A percentile compares a stretch with the other conserved stretches of the same genome.
phyloP scores from a whole-genome alignment of 2,888 invertebrate genomes.

The Tinea pellionella region DNA sequence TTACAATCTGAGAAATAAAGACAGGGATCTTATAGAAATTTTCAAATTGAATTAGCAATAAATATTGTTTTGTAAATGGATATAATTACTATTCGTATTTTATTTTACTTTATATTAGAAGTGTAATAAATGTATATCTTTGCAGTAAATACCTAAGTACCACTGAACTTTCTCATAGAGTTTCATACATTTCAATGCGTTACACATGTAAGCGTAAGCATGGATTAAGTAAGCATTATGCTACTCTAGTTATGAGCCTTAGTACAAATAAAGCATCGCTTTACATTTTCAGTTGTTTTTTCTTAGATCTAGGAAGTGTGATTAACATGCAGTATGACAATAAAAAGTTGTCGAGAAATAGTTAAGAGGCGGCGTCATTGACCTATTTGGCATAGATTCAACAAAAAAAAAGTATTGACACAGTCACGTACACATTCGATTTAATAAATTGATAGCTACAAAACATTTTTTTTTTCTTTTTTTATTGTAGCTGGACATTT shows the following conservation, averaged over 20 bases:
- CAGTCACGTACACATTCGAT: background rate
- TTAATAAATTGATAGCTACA: background rate
- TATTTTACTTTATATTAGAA: too few species aligned
- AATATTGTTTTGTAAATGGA: background rate
- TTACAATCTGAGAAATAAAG: background rate
- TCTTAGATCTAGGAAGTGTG: background rate
- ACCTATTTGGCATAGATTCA: constrained; percentile 47
- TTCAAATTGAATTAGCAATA: background rate
- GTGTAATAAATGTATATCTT: too few species aligned
- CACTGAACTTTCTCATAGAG: too few species aligned
- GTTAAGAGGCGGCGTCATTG: constrained; percentile 25
- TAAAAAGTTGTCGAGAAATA: background rate
- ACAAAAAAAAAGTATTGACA: constrained; percentile 21
- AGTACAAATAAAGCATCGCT: background rate
- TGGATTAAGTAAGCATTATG: too few species aligned
- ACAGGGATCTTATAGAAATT: background rate
- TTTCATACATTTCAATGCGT: too few species aligned
- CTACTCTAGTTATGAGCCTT: too few species aligned
- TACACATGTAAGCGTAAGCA: too few species aligned
- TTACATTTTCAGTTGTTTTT: background rate
- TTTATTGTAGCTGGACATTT: too few species aligned
- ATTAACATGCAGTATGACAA: background rate
- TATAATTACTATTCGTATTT: too few species aligned
- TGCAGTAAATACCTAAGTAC: too few species aligned
- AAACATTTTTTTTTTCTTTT: background rate